These are phyloP conservation scores for Scrobipalpa atriplicella DNA, from an alignment of 2,888 invertebrate species.

Conservation along the genomic window DNA sequence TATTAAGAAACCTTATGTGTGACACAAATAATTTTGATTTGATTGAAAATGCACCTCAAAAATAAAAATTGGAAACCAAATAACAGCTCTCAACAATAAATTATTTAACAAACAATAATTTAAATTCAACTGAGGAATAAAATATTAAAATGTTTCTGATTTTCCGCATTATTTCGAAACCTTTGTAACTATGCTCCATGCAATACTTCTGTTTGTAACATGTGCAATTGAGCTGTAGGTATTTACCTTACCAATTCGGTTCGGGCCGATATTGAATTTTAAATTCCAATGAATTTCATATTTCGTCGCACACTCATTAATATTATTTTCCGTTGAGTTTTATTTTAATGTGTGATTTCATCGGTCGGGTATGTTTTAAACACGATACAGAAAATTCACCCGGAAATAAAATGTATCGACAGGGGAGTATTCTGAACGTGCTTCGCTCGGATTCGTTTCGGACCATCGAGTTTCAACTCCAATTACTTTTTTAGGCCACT, in stretches of 20 bases:
- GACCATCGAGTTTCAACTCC: slow-evolving; percentile 25
- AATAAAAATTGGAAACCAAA: too few species aligned
- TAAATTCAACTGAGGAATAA: not conserved
- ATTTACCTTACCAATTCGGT: not conserved
- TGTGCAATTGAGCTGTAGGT: not conserved
- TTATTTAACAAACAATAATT: not conserved
- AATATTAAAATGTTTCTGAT: not conserved
- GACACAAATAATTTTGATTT: too few species aligned
- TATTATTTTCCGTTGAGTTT: not conserved
- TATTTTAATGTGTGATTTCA: not conserved
- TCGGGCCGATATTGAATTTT: not conserved
- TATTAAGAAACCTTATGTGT: not conserved
- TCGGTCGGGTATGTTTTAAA: slow-evolving; percentile 30
- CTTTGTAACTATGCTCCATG: not conserved
- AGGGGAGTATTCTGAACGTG: slow-evolving; percentile 1
- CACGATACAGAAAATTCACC: slow-evolving; percentile 33
- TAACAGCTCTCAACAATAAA: too few species aligned
- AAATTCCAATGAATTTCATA: slow-evolving; percentile 7
- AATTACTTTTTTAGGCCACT: slow-evolving; percentile 18
- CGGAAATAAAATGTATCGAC: not conserved
- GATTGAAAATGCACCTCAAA: too few species aligned
- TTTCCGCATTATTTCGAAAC: not conserved
- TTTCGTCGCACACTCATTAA: not conserved
- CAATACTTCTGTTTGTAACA: not conserved
- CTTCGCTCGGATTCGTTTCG: slow-evolving; percentile 24